Conservation (phyloP, 2,113 vertebrate genomes). For the Centrocercus urophasianus region DNA sequence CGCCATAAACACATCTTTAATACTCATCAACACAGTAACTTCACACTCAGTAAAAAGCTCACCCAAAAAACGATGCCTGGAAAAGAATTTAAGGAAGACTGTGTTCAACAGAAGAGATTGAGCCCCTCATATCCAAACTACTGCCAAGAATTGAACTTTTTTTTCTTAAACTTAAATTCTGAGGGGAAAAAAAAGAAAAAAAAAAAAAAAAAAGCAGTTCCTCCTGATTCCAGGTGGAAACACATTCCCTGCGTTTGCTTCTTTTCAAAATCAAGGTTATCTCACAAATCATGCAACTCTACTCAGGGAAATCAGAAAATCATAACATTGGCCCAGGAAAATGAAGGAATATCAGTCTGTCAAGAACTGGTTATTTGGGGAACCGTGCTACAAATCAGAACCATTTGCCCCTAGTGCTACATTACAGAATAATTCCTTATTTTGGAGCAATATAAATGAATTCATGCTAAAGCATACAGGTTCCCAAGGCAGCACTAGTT, state of each 20-base stretch:
- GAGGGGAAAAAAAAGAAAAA: too few species aligned
- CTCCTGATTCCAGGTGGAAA: neutral
- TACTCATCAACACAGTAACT: neutral
- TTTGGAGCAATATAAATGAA: neutral
- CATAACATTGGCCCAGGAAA: neutral
- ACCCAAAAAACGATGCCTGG: neutral
- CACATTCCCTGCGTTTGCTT: neutral
- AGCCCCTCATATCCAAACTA: neutral
- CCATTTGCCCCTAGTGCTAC: neutral
- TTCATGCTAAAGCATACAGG: neutral
- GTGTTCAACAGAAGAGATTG: neutral
- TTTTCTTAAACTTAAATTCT: neutral
- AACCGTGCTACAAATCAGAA: neutral
- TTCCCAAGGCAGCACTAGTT: neutral
- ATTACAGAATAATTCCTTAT: neutral
- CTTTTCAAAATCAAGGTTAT: neutral
- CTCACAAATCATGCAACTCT: neutral
- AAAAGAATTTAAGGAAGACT: neutral
- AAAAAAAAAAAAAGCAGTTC: neutral
- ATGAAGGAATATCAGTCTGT: neutral
- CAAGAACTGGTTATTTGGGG: neutral
- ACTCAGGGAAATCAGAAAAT: neutral
- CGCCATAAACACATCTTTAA: slow-evolving; percentile 19
- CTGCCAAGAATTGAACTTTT: neutral
- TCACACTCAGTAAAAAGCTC: neutral